Percentiles rank a stretch among this genome's conserved stretches.
Conservation (phyloP, 2,888 invertebrate genomes). For the Chloroclystis v-ata region DNA sequence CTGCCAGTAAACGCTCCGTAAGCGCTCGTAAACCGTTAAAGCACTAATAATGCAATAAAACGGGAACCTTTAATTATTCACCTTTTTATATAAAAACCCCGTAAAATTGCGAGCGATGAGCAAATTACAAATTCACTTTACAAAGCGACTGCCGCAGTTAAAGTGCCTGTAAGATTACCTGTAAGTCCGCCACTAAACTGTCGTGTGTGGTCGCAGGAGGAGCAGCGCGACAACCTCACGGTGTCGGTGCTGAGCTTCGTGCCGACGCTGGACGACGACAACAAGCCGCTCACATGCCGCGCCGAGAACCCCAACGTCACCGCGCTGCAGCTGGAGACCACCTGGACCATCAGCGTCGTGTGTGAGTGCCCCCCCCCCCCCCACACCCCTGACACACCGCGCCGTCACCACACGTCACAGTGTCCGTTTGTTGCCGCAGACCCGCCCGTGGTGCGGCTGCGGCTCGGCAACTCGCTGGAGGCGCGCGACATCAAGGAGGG, state of each 20-base stretch:
- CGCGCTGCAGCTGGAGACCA: constrained; percentile 87
- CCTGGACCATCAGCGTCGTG: constrained; percentile 92
- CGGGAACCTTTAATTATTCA: constrained; percentile 27
- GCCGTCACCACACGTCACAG: too few species aligned
- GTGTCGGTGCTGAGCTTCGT: constrained; percentile 92
- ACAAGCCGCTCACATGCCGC: constrained; percentile 91
- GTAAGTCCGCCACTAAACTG: too few species aligned
- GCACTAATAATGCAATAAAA: constrained; percentile 31
- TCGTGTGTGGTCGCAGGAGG: constrained; percentile 79
- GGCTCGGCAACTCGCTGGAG: constrained; percentile 89
- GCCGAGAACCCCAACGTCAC: constrained; percentile 95
- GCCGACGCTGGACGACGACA: constrained; percentile 92
- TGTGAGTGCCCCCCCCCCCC: constrained; percentile 83
- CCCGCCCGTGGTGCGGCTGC: constrained; percentile 89
- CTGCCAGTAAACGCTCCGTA: constrained; percentile 9
- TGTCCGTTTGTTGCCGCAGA: constrained; percentile 70
- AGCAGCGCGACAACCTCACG: constrained; percentile 88
- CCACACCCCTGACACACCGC: too few species aligned
- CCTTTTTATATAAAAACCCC: constrained; percentile 28
- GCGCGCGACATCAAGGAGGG: constrained; percentile 94
- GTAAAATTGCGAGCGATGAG: constrained; percentile 19
- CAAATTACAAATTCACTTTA: constrained; percentile 24
- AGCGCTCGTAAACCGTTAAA: constrained; percentile 21
- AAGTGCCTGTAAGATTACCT: background rate
- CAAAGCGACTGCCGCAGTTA: constrained; percentile 16